Evolutionary conservation across 2,888 invertebrate genomes (phyloP), one percentile per base, ranked within the genome.

Genomic region (Himalopsyche tibetana): DNA sequence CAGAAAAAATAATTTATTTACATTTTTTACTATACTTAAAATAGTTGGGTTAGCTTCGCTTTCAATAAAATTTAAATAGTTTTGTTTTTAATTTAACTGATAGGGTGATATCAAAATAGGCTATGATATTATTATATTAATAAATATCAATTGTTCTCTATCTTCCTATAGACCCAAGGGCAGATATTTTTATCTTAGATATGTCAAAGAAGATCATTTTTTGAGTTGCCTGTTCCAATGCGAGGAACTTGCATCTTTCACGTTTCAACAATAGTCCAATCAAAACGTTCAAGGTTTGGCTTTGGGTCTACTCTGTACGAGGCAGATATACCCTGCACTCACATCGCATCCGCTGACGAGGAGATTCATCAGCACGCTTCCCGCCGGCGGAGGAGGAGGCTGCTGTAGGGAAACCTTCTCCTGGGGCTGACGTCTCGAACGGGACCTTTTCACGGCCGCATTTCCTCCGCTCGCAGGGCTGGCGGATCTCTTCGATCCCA

Each of bases 331-430:
- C 89, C 98, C 98, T 89, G 98, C 97, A 93, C 96, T 96, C 91
- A 97, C 96, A 92, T 98, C 98, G 92, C 98, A 98, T 90, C 98
- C 98, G 94, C 97, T 98, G 93, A 98, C 96, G 94, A 98, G 94
- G 90, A 98, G 95, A 94, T 98, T 98, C 96, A 98, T 97, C 90
- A 98, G 95, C 91, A 98, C 98, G 92, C 96, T 96, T 89, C 95
- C 95, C 85, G 95, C 95, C 86, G 94, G 94, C 88, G 94, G 94
- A 11, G 91, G 90, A 1, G 90, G 89, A 36, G 91, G 92, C 91
- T 87, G 91, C 92, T 89, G 92, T 88, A 82, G 91, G 91, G 74
- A 74, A 36, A 74, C 90, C 92, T 91, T 74, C 36, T 74, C 74
- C 38, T 74, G 74, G 15, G 74, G 74, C 74, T 74, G 74, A 74